Evolutionary conservation across 2,888 invertebrate species (phyloP).

Genomic region (Listrodromus nycthemerus): DNA sequence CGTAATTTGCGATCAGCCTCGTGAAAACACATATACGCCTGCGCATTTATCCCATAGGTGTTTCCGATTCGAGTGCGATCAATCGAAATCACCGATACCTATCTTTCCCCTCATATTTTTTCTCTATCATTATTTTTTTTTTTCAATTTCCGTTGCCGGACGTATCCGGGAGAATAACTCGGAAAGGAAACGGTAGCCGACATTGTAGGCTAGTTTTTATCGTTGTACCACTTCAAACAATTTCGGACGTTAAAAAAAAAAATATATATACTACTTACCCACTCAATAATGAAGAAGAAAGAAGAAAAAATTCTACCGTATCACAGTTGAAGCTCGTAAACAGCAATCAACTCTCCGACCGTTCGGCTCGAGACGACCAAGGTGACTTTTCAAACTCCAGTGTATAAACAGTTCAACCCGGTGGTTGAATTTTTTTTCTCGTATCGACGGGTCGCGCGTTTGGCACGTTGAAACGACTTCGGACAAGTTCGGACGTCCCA

Average conservation of each 20-base stretch:
- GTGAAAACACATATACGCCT: background rate
- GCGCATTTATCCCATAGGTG: background rate
- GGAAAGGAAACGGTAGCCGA: conserved; percentile 1
- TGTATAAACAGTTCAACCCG: no score
- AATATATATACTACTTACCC: no score
- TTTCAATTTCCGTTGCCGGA: background rate
- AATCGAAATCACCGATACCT: conserved; percentile 37
- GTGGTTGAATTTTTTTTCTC: conserved; percentile 14
- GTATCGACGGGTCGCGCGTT: conserved; percentile 71
- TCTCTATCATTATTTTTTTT: background rate
- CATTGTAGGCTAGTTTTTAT: background rate
- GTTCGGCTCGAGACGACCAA: conserved; percentile 28
- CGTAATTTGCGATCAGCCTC: background rate
- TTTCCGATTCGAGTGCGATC: conserved; percentile 22
- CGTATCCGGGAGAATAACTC: conserved; percentile 33
- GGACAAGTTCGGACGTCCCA: no score
- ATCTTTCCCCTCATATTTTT: conserved; percentile 5
- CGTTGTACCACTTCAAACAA: no score
- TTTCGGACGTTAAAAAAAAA: no score
- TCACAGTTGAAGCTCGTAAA: no score
- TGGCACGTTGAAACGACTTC: no score
- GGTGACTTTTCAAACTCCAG: conserved; percentile 8
- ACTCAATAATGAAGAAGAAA: no score
- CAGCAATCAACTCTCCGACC: no score
- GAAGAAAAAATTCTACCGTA: no score